These are phyloP conservation scores for Melipona quadrifasciata DNA, from an alignment of 1,140 invertebrate genomes.

Conservation along the genomic window DNA sequence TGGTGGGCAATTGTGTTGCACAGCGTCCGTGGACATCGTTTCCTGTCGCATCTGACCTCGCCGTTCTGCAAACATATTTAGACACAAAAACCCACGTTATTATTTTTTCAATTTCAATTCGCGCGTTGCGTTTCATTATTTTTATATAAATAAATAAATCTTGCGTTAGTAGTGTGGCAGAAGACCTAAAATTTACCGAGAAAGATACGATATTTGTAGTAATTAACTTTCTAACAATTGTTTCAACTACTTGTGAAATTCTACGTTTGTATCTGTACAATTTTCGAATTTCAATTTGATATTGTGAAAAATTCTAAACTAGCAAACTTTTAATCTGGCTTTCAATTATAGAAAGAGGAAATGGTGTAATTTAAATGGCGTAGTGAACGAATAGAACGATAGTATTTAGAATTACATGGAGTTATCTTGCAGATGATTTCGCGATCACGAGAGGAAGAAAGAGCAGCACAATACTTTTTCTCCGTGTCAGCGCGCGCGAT, in stretches of 20 bases:
- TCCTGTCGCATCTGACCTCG: conserved; percentile 88
- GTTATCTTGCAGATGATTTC: not conserved
- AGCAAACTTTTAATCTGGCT: too few relatives aligned
- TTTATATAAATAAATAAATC: not conserved
- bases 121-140: not conserved
- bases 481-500: not conserved
- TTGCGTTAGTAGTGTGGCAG: too few relatives aligned
- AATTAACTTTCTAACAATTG: too few relatives aligned
- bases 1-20: conserved; percentile 83
- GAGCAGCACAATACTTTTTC: conserved; percentile 42
- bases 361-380: not conserved
- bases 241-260: too few relatives aligned
- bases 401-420: not conserved
- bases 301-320: too few relatives aligned
- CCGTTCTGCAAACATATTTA: conserved; percentile 85
- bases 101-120: not conserved
- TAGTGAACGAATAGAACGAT: not conserved
- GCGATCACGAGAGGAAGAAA: not conserved
- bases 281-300: too few relatives aligned
- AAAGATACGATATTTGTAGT: too few relatives aligned
- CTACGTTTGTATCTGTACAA: too few relatives aligned
- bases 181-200: too few relatives aligned
- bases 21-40: conserved; percentile 88
- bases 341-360: too few relatives aligned
- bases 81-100: not conserved